Evolutionary conservation across 1,140 invertebrate species (phyloP), one percentile per base, ranked within the genome.

Genomic region (Euwallacea fornicatus): DNA sequence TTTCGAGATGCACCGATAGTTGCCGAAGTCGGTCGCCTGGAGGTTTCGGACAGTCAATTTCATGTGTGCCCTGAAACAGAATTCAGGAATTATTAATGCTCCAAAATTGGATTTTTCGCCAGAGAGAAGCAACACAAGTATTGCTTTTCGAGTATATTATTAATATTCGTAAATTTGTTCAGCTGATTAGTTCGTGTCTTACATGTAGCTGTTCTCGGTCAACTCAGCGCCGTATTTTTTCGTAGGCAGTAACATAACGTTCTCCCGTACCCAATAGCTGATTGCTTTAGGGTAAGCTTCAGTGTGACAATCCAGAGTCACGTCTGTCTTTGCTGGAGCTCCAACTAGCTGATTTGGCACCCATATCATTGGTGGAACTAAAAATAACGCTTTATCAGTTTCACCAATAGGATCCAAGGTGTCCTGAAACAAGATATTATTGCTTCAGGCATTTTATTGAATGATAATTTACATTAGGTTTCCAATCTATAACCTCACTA

Each of bases 271-370:
- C 95, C 95, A 97, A 83, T 95, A 95, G 82, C 91, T 95, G 82
- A 96, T 94, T 64, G 93, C 93, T 73, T 92, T 87, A 60, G 95
- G 95, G 83, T 93, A 92, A n/a, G 95, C 94, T 79, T 96, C 94
- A 0, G 94, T 95, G 78, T 94, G 90, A 81, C 95, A 97, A 82
- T 97, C 94, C 78, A 97, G 90, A 7, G 93, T 95, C 54, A 96
- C 93, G 83, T 95, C 92, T 16, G 92, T 94, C 55, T 92, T 93
- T 50, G 90, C 86, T 61, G 93, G 93, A 42, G 93, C 93, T 6
- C 94, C 94, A 64, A 96, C 92, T 82, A 96, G 84, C 84, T 95
- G 93, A 86, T 95, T 95, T 70, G 92, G 93, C 62, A 94, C 93
- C 88, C 91, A 94, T 77, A 95, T 94, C 91, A 95, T 93, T 21